A percentile compares a stretch with the other conserved stretches of the same genome.
These are phyloP conservation scores for Bombus pascuorum DNA, from an alignment of 1,140 invertebrate species.

Conservation along the genomic window DNA sequence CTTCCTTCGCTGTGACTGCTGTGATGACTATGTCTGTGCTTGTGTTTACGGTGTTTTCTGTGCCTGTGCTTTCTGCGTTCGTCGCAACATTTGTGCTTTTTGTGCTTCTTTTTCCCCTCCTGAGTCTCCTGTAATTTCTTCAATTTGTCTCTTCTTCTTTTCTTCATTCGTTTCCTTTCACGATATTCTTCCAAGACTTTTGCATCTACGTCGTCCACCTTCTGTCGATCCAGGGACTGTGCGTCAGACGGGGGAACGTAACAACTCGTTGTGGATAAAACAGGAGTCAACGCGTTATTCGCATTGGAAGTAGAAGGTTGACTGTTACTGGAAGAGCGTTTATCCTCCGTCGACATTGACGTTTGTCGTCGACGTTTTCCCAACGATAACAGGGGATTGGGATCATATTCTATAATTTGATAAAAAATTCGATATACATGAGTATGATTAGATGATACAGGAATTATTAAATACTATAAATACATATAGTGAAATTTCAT, in stretches of 20 bases:
- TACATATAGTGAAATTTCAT: neutral
- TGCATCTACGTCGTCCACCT: slow-evolving; percentile 68
- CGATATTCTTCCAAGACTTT: slow-evolving; percentile 81
- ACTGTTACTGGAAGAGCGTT: slow-evolving; percentile 71
- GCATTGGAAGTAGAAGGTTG: slow-evolving; percentile 57
- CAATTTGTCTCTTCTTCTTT: slow-evolving; percentile 87
- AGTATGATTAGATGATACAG: neutral
- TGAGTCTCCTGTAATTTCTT: slow-evolving; percentile 81
- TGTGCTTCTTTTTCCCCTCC: slow-evolving; percentile 86
- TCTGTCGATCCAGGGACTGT: slow-evolving; percentile 63
- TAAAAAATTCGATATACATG: neutral
- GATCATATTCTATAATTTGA: slow-evolving; percentile 87
- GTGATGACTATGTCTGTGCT: slow-evolving; percentile 85
- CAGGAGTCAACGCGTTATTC: slow-evolving; percentile 17
- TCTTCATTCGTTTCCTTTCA: slow-evolving; percentile 88
- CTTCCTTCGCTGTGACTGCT: slow-evolving; percentile 76
- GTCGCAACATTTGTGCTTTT: slow-evolving; percentile 88
- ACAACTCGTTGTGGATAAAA: slow-evolving; percentile 47
- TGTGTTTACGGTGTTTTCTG: slow-evolving; percentile 89
- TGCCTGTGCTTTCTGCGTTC: slow-evolving; percentile 90
- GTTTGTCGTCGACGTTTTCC: slow-evolving; percentile 89
- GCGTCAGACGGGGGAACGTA: slow-evolving; percentile 51
- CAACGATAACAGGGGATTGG: slow-evolving; percentile 89
- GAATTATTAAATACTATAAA: neutral
- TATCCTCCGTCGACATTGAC: slow-evolving; percentile 84